Evolutionary conservation across 1,140 invertebrate species (phyloP).

Genomic region (Spodoptera litura): DNA sequence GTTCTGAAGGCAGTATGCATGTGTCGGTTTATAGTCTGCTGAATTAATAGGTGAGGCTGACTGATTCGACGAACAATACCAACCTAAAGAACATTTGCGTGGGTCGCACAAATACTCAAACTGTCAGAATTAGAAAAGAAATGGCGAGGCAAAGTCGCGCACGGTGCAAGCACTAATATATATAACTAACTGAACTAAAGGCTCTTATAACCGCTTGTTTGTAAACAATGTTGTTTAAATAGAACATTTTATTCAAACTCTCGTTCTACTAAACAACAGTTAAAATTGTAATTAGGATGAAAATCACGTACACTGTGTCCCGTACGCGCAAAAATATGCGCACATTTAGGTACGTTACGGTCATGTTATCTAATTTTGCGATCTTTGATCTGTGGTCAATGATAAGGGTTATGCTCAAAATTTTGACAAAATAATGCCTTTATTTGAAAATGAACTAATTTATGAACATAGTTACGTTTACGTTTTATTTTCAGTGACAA

Average conservation of each 20-base stretch:
- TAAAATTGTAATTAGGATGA: conserved; percentile 32
- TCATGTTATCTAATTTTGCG: neutral
- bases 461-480: neutral
- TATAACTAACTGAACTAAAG: too few species aligned
- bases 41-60: too few species aligned
- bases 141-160: too few species aligned
- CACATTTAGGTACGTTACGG: neutral
- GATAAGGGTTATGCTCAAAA: neutral
- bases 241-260: conserved; percentile 3
- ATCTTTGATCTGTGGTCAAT: conserved; percentile 23
- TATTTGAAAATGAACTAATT: too few species aligned
- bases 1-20: too few species aligned
- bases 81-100: too few species aligned
- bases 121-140: too few species aligned
- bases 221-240: neutral
- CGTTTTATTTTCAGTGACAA: too few species aligned
- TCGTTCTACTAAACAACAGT: conserved; percentile 29
- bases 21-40: too few species aligned
- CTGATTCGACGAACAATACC: too few species aligned
- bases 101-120: too few species aligned
- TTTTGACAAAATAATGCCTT: neutral
- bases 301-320: conserved; percentile 21
- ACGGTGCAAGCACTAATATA: too few species aligned
- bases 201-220: neutral
- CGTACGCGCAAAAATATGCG: conserved; percentile 20